phyloP scores from a whole-genome alignment of 1,140 invertebrate species.

The Sycophila sp. region DNA sequence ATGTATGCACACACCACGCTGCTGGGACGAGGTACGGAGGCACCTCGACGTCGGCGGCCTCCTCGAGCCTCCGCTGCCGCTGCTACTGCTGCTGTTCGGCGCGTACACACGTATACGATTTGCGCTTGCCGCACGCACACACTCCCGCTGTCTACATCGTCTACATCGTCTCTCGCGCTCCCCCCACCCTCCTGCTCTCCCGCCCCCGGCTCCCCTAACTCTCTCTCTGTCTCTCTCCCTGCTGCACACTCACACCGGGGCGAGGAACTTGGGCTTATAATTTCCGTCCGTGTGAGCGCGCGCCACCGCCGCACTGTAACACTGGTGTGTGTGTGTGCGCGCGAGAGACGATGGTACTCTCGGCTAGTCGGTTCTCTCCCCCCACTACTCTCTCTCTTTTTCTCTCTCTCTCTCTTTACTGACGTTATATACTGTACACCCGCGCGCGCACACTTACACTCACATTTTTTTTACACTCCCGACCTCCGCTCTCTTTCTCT shows the following conservation, averaged over 20 bases:
- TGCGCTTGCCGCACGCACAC: not conserved
- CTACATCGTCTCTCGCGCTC: not conserved
- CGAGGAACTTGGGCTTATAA: not conserved
- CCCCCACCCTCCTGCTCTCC: not conserved
- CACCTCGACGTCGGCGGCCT: slow-evolving; percentile 28
- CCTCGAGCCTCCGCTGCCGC: not conserved
- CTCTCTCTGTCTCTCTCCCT: not conserved
- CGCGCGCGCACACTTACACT: not conserved
- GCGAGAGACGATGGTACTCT: not conserved
- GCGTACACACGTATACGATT: slow-evolving; percentile 9
- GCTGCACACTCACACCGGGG: not conserved
- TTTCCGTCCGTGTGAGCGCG: not conserved
- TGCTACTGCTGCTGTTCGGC: not conserved
- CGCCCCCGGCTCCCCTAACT: not conserved
- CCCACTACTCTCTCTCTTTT: not conserved
- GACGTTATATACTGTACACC: not conserved
- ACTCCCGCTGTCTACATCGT: not conserved
- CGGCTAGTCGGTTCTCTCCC: no score
- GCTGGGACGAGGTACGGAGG: not conserved
- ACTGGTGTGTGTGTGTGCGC: not conserved
- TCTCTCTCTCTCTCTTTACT: slow-evolving; percentile 1
- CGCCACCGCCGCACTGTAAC: not conserved
- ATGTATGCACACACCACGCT: not conserved
- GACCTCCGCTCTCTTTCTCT: slow-evolving; percentile 7
- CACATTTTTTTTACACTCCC: not conserved